Evolutionary conservation across 2,113 vertebrate species (phyloP).

Genomic region (Nyctibius bracteatus): DNA sequence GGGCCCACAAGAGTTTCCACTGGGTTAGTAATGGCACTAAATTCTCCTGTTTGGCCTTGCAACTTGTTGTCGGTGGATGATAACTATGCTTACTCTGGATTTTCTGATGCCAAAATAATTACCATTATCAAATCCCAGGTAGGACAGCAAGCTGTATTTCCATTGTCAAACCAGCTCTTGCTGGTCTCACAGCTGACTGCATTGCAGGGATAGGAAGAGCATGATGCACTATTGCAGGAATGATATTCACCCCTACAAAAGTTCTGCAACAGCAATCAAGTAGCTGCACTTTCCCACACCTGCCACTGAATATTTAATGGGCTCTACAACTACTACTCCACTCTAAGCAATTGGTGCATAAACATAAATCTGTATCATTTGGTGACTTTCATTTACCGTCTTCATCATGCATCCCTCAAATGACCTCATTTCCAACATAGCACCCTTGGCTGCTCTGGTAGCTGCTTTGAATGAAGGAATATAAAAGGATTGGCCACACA

Average conservation of each 20-base stretch:
- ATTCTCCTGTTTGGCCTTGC: not conserved
- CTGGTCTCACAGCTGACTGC: not conserved
- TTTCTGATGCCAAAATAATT: not conserved
- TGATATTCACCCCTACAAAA: accelerated
- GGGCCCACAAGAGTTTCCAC: not conserved
- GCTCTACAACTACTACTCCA: not conserved
- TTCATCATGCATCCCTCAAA: not conserved
- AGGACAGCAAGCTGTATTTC: not conserved
- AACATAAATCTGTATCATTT: not conserved
- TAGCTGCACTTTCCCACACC: not conserved
- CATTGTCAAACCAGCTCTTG: not conserved
- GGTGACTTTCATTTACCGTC: not conserved
- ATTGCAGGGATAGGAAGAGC: not conserved
- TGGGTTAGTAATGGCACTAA: not conserved
- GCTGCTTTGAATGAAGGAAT: not conserved
- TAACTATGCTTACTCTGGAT: not conserved
- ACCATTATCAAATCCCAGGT: not conserved
- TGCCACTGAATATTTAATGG: not conserved
- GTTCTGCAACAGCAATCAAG: not conserved
- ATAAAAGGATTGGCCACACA: not conserved
- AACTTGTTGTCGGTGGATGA: not conserved
- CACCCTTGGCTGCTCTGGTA: not conserved
- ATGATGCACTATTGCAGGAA: not conserved
- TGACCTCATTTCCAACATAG: not conserved
- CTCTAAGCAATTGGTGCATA: not conserved